Conservation (phyloP, 1,140 invertebrate genomes). For the Steinernema khuongi region DNA sequence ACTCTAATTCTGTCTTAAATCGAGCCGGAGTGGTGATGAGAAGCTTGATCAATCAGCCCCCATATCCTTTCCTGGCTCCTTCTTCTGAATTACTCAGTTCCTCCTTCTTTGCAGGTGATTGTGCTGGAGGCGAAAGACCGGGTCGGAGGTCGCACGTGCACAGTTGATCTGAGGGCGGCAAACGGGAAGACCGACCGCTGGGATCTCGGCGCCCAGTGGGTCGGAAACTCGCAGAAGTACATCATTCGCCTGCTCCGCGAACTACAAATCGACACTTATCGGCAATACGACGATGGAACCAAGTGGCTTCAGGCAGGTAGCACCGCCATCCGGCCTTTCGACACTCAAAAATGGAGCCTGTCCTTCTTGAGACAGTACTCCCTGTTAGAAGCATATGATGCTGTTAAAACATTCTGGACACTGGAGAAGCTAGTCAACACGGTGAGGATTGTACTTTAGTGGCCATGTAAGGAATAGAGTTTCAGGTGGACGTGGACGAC, state of each 20-base stretch:
- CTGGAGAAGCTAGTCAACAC: not conserved
- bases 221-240: conserved; percentile 23
- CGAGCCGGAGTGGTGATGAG: too few relatives aligned
- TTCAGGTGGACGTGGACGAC: conserved; percentile 28
- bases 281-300: conserved; percentile 20
- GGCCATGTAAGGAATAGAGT: conserved; percentile 19
- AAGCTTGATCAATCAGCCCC: too few relatives aligned
- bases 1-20: too few relatives aligned
- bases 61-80: too few relatives aligned
- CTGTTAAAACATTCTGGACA: not conserved
- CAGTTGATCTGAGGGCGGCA: conserved; percentile 26
- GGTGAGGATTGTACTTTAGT: not conserved
- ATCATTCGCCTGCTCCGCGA: conserved; percentile 17
- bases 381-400: not conserved
- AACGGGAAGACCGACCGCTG: conserved; percentile 23
- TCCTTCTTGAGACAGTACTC: not conserved
- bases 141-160: conserved; percentile 27
- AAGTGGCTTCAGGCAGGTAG: conserved; percentile 22
- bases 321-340: not conserved
- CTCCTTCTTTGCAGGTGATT: conserved; percentile 28
- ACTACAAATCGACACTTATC: conserved; percentile 23
- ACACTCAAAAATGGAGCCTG: too few relatives aligned
- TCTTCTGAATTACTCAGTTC: too few relatives aligned
- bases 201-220: conserved; percentile 30
- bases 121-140: conserved; percentile 32